Evolutionary conservation across 2,113 vertebrate genomes (phyloP).

Genomic region (Siniperca knerii): DNA sequence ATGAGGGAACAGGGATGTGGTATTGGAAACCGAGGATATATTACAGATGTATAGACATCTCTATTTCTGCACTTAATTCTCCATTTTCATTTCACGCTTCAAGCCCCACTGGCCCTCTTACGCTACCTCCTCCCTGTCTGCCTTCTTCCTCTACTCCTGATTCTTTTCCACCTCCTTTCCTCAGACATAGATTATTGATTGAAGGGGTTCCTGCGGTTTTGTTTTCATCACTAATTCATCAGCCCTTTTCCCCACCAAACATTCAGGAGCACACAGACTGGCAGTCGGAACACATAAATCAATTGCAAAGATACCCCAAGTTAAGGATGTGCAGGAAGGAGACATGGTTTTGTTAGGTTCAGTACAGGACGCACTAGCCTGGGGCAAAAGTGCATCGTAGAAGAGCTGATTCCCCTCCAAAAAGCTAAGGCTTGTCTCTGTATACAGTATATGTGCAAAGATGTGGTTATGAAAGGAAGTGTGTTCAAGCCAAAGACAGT

Average conservation of each 20-base stretch:
- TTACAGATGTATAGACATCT: slow-evolving; percentile 75
- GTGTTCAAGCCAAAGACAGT: slow-evolving; percentile 38
- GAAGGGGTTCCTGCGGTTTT: slow-evolving; percentile 83
- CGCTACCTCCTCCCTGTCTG: slow-evolving; percentile 43
- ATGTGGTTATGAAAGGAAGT: slow-evolving; percentile 44
- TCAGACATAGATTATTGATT: slow-evolving; percentile 81
- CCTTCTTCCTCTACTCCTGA: slow-evolving; percentile 46
- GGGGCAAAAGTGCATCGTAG: slow-evolving; percentile 70
- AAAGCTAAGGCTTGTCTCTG: slow-evolving; percentile 43
- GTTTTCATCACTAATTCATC: slow-evolving; percentile 88
- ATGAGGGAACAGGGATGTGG: slow-evolving; percentile 48
- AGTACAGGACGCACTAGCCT: slow-evolving; percentile 53
- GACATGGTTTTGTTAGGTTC: slow-evolving; percentile 60
- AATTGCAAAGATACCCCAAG: slow-evolving; percentile 73
- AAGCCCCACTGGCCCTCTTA: slow-evolving; percentile 58
- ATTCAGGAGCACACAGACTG: slow-evolving; percentile 66
- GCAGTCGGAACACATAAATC: slow-evolving; percentile 81
- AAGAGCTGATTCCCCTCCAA: slow-evolving; percentile 46
- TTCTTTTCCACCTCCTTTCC: slow-evolving; percentile 51
- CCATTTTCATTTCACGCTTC: slow-evolving; percentile 79
- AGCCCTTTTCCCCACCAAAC: slow-evolving; percentile 63
- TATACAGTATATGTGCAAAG: slow-evolving; percentile 7
- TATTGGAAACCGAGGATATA: slow-evolving; percentile 58
- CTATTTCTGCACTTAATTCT: slow-evolving; percentile 62
- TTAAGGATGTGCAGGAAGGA: slow-evolving; percentile 54